A percentile compares a stretch with the other conserved stretches of the same genome.
Evolutionary conservation across 2,113 vertebrate species (phyloP).

Genomic region (Tachuris rubrigastra): DNA sequence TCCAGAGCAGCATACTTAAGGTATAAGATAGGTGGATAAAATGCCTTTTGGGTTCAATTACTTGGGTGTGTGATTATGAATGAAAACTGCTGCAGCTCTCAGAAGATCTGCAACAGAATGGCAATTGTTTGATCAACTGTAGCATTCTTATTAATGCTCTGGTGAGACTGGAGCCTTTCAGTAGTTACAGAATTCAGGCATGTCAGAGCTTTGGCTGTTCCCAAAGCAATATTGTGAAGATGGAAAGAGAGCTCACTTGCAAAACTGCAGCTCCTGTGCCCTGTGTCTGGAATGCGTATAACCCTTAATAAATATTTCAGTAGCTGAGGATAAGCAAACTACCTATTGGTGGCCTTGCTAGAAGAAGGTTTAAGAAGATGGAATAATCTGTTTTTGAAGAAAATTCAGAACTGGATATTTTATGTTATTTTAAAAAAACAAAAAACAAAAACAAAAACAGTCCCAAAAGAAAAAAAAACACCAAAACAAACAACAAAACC

Average conservation of each 20-base stretch:
- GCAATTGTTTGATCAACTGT: slow-evolving; percentile 55
- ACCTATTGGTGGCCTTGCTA: background rate
- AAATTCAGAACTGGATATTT: background rate
- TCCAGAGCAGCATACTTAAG: background rate
- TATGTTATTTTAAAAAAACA: background rate
- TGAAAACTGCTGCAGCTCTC: slow-evolving; percentile 20
- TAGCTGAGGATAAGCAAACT: background rate
- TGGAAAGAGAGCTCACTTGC: background rate
- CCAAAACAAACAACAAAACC: background rate
- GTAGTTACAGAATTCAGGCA: background rate
- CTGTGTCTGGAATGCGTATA: background rate
- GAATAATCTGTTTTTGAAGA: background rate
- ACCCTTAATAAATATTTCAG: background rate
- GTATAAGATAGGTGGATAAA: background rate
- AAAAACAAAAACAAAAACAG: background rate
- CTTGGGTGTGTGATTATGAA: slow-evolving; percentile 37
- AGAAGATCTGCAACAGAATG: slow-evolving; percentile 4
- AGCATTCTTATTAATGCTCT: slow-evolving; percentile 29
- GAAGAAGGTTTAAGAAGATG: background rate
- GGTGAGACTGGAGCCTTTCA: background rate
- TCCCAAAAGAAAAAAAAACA: no score
- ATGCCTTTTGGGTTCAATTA: slow-evolving; percentile 51
- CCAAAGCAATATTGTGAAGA: background rate
- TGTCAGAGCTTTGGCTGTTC: background rate
- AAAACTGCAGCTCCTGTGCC: background rate